Conservation (phyloP, 2,797 vertebrate species). For the Pampus argenteus region DNA sequence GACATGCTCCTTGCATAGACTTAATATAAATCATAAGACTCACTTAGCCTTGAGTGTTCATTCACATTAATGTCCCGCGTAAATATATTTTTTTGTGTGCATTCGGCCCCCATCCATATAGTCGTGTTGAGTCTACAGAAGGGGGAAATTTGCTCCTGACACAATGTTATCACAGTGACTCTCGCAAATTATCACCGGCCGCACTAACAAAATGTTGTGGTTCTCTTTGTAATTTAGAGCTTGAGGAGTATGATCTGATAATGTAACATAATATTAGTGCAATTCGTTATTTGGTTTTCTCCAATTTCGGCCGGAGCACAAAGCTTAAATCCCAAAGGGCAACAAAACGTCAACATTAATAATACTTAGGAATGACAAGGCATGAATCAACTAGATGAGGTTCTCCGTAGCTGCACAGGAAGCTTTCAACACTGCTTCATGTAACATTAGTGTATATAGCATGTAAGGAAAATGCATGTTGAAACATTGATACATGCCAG, state of each 20-base stretch:
- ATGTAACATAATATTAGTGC: conserved; percentile 76
- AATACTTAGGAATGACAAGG: conserved; percentile 71
- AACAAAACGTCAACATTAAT: conserved; percentile 77
- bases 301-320: conserved; percentile 53
- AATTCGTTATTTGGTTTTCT: conserved; percentile 75
- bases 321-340: conserved; percentile 70
- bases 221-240: conserved; percentile 60
- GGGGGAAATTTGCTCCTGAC: conserved; percentile 55
- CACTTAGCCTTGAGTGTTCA: conserved; percentile 68
- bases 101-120: conserved; percentile 29
- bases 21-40: conserved; percentile 71
- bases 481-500: conserved; percentile 40
- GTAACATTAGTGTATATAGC: conserved; percentile 29
- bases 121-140: conserved; percentile 68
- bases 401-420: conserved; percentile 47
- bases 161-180: conserved; percentile 72
- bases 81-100: conserved; percentile 53
- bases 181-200: conserved; percentile 73
- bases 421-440: conserved; percentile 47
- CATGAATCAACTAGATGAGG: conserved; percentile 74
- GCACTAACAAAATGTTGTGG: conserved; percentile 67
- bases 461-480: conserved; percentile 36
- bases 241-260: conserved; percentile 69
- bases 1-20: conserved; percentile 53
- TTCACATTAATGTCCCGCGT: conserved; percentile 66